phyloP scores from a whole-genome alignment of 2,113 vertebrate genomes.

The Proterorhinus semilunaris region DNA sequence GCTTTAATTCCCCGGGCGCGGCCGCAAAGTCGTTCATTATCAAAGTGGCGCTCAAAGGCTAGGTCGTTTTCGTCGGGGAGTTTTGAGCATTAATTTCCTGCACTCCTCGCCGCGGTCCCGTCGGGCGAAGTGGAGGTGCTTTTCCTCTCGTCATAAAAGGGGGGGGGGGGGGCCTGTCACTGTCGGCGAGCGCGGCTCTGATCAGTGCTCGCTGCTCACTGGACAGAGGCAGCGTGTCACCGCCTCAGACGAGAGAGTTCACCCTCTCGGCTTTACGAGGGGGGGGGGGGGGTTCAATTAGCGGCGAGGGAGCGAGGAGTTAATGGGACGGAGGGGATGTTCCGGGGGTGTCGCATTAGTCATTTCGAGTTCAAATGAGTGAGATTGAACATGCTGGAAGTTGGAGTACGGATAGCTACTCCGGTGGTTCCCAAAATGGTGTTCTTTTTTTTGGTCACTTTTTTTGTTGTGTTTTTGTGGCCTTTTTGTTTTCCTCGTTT shows the following conservation, averaged over 20 bases:
- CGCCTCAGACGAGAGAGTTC: conserved; percentile 31
- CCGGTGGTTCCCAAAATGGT: too few species aligned
- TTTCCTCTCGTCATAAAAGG: conserved; percentile 51
- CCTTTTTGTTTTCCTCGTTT: too few species aligned
- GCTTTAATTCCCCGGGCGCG: conserved; percentile 80
- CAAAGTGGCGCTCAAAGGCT: conserved; percentile 86
- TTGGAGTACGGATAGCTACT: too few species aligned
- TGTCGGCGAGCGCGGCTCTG: conserved; percentile 53
- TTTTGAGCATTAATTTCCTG: conserved; percentile 80
- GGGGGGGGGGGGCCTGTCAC: conserved; percentile 63
- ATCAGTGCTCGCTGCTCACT: conserved; percentile 64
- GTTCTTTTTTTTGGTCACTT: too few species aligned
- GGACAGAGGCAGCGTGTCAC: conserved; percentile 48
- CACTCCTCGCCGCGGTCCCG: conserved; percentile 39
- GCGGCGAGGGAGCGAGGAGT: neutral
- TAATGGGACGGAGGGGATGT: neutral
- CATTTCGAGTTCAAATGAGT: too few species aligned
- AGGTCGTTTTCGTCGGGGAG: conserved; percentile 79
- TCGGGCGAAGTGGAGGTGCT: conserved; percentile 45
- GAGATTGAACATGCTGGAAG: too few species aligned
- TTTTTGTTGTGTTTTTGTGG: too few species aligned
- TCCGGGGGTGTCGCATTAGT: too few species aligned
- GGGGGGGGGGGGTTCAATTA: neutral
- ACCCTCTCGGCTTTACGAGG: conserved; percentile 14
- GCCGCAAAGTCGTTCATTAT: conserved; percentile 83